Percentiles rank a stretch among this genome's conserved stretches.
Evolutionary conservation across 2,888 invertebrate species (phyloP).

Genomic region (Macropis europaea): DNA sequence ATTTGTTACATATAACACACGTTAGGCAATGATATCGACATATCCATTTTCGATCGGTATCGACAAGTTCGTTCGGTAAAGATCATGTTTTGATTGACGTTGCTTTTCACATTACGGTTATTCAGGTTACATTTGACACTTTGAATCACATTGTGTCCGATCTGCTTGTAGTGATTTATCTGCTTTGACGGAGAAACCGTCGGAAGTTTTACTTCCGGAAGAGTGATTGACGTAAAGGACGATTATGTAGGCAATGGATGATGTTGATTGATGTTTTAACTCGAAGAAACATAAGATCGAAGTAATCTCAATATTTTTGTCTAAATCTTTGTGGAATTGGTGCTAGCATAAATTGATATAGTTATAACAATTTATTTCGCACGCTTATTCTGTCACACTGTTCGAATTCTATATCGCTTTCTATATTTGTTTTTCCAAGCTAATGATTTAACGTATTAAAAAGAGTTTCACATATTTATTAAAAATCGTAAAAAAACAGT

Average conservation of each 20-base stretch:
- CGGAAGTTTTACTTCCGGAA: conserved; percentile 32
- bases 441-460: too few species aligned
- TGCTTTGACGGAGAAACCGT: conserved; percentile 11
- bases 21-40: neutral
- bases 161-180: conserved; percentile 8
- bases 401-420: too few species aligned
- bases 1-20: neutral
- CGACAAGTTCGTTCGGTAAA: conserved; percentile 1
- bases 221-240: conserved; percentile 14
- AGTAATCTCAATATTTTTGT: neutral
- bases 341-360: neutral
- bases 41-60: neutral
- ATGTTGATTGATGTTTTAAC: conserved; percentile 4
- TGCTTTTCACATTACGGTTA: conserved; percentile 11
- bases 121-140: conserved; percentile 14
- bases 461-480: too few species aligned
- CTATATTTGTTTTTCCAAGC: too few species aligned
- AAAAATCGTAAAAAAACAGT: too few species aligned
- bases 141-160: neutral
- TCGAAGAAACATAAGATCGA: neutral
- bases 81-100: conserved; percentile 32
- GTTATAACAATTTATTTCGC: too few species aligned
- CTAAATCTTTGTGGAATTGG: neutral
- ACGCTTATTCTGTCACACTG: too few species aligned
- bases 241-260: neutral